Evolutionary conservation across 2,797 vertebrate genomes (phyloP).

Genomic region (Odontamblyopus lacepedii): DNA sequence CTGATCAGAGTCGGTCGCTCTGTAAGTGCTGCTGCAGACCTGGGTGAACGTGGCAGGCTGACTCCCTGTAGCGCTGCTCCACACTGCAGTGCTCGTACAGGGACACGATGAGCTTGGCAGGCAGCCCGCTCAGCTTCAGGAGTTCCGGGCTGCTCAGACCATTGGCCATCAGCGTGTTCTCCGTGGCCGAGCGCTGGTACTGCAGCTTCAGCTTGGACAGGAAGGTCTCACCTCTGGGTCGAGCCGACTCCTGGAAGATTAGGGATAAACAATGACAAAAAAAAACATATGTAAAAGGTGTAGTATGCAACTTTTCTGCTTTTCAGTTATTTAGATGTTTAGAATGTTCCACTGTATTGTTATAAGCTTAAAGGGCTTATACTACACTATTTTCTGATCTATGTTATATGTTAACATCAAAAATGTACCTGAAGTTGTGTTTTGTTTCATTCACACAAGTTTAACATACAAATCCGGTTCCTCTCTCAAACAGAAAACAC

Average conservation of each 20-base stretch:
- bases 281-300: background rate
- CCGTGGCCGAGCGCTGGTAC: slow-evolving; percentile 87
- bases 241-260: slow-evolving; percentile 60
- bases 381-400: no score
- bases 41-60: slow-evolving; percentile 79
- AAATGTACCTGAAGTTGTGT: no score
- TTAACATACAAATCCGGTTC: no score
- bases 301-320: background rate
- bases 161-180: slow-evolving; percentile 81
- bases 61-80: slow-evolving; percentile 79
- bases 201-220: slow-evolving; percentile 86
- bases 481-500: no score
- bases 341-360: no score
- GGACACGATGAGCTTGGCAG: slow-evolving; percentile 82
- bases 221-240: slow-evolving; percentile 78
- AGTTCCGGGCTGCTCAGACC: slow-evolving; percentile 80
- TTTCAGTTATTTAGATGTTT: no score
- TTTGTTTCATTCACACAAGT: no score
- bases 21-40: slow-evolving; percentile 70
- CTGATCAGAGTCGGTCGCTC: no score
- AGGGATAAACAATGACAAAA: background rate
- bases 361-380: no score
- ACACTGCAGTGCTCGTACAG: slow-evolving; percentile 91
- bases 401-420: no score
- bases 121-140: slow-evolving; percentile 81